Evolutionary conservation across 2,888 invertebrate genomes (phyloP).

Genomic region (Hemaris fuciformis): DNA sequence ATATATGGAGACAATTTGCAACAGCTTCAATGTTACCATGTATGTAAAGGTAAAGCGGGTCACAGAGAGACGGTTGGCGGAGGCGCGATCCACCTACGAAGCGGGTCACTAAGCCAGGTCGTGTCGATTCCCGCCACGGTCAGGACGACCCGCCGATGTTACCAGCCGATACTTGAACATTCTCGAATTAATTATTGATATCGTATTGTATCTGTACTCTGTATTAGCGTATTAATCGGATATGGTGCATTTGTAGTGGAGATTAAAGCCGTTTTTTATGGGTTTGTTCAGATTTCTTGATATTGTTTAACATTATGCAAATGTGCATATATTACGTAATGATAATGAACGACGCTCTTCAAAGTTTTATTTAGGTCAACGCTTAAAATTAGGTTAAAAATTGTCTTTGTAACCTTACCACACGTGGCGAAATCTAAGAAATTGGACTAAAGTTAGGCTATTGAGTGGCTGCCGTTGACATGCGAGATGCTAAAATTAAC

Average conservation of each 20-base stretch:
- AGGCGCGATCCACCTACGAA: slow-evolving; percentile 27
- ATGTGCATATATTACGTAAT: too few species aligned
- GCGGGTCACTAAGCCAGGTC: slow-evolving; percentile 69
- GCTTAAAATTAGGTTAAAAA: background rate
- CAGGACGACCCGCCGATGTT: slow-evolving; percentile 25
- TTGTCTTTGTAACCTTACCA: background rate
- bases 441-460: background rate
- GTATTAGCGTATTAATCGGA: too few species aligned
- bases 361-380: background rate
- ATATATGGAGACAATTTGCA: background rate
- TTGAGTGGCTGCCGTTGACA: background rate
- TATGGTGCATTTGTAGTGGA: too few species aligned
- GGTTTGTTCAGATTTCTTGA: too few species aligned
- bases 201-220: too few species aligned
- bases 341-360: too few species aligned
- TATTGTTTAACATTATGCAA: too few species aligned
- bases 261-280: too few species aligned
- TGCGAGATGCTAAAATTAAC: slow-evolving; percentile 9
- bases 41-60: slow-evolving; percentile 52
- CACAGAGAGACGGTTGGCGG: slow-evolving; percentile 40
- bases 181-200: background rate
- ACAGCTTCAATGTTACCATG: background rate
- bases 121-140: slow-evolving; percentile 44
- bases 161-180: background rate
- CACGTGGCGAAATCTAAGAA: background rate